Evolutionary conservation across 1,140 invertebrate genomes (phyloP).

Genomic region (Sycophaga agraensis): DNA sequence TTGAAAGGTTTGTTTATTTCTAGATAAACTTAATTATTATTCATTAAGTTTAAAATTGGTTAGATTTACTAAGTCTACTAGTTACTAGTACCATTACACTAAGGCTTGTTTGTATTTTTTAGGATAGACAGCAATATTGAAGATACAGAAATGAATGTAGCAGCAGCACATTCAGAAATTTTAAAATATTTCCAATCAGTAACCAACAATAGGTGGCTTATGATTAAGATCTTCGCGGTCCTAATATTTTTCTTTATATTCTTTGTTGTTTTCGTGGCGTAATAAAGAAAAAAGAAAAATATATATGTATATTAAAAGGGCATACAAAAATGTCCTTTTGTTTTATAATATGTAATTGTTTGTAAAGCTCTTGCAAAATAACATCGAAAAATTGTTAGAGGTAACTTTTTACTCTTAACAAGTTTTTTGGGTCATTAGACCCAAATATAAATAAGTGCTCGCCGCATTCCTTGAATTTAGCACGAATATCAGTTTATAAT

Average conservation of each 20-base stretch:
- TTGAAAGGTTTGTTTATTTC: constrained; percentile 88
- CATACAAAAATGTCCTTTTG: neutral
- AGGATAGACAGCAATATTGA: constrained; percentile 97
- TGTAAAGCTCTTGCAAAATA: neutral
- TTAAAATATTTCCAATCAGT: constrained; percentile 98
- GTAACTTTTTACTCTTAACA: constrained; percentile 13
- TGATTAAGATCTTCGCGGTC: constrained; percentile 99
- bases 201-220: constrained; percentile 96
- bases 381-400: constrained; percentile 5
- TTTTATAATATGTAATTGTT: constrained; percentile 12
- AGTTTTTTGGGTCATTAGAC: neutral
- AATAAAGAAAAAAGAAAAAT: constrained; percentile 34
- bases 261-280: constrained; percentile 94
- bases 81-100: too few relatives aligned
- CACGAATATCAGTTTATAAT: constrained; percentile 22
- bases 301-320: neutral
- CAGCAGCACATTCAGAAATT: constrained; percentile 95
- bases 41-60: too few relatives aligned
- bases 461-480: constrained; percentile 26
- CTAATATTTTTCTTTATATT: constrained; percentile 99
- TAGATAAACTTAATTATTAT: too few relatives aligned
- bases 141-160: constrained; percentile 93
- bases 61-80: too few relatives aligned
- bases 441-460: constrained; percentile 17
- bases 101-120: constrained; percentile 46